These are phyloP conservation scores for Rafetus swinhoei DNA, from an alignment of 2,113 vertebrate genomes.

Conservation along the genomic window DNA sequence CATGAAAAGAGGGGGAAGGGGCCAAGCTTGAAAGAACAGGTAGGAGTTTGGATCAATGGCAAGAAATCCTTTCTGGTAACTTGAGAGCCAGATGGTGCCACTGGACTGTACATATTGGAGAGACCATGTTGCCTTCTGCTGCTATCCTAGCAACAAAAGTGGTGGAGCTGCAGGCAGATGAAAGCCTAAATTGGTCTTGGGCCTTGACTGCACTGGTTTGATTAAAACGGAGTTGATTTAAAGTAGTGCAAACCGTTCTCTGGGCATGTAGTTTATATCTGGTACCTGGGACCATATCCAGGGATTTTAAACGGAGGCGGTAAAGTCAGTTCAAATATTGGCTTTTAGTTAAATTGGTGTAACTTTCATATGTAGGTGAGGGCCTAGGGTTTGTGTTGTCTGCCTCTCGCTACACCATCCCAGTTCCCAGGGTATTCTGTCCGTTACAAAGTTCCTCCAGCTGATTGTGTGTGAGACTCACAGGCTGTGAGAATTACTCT, in stretches of 20 bases:
- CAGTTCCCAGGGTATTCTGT: accelerated
- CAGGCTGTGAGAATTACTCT: accelerated
- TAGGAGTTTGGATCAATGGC: not conserved
- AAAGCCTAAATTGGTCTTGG: not conserved
- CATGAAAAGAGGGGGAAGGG: not conserved
- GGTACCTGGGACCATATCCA: not conserved
- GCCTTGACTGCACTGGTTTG: not conserved
- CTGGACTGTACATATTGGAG: not conserved
- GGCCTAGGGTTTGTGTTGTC: not conserved
- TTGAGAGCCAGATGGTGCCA: not conserved
- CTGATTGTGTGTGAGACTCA: accelerated
- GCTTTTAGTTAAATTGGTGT: not conserved
- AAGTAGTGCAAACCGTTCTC: not conserved
- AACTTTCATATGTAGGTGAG: not conserved
- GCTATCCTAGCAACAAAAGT: not conserved
- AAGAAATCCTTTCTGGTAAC: not conserved
- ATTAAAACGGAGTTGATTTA: not conserved
- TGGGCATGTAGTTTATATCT: not conserved
- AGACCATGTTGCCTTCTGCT: not conserved
- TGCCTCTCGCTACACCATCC: not conserved
- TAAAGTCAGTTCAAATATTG: not conserved
- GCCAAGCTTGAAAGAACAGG: not conserved
- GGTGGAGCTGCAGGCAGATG: not conserved
- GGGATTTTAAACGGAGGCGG: not conserved
- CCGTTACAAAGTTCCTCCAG: not conserved